Base-by-base conservation (phyloP, 1,140 invertebrate genomes). In the Trachymyrmex cornetzi region DNA sequence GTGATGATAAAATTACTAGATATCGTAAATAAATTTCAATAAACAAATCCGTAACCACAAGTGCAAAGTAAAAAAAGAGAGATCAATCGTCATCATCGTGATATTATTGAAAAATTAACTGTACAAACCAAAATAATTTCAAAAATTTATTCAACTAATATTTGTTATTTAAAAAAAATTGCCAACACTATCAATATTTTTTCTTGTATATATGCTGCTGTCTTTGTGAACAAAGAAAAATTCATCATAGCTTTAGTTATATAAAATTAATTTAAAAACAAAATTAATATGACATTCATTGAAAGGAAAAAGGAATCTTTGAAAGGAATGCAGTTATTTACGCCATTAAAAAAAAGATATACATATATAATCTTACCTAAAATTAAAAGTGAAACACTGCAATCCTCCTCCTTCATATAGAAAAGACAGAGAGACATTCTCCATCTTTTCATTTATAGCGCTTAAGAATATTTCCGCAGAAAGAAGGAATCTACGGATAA, bases 281-380 rank as follows among this genome's bases (percentile, higher is more conserved):
- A 27, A 3, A 24, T 11, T 12, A n/a, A 27, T 16, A 19, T 34
- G 11, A 16, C 6, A 22, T 22, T 63, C 5, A n/a, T 27, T 27
- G 34, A 38, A 38, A 38, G 7, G 34, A 38, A 38, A 38, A 38
- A 38, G 6, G 34, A 38, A 38, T 38, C 7, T 6, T 38, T 19
- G 0, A 79, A 66, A 64, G 1, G 4, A 44, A 44, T 14, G 12
- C 2, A 34, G 4, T 19, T 9, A 34, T 34, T 77, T 77, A 48
- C 3, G 0, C 19, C 1, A 61, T 44, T 38, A 11, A 74, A 22
- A 48, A 64, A 27, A 63, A 61, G 12, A 44, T 14, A 63, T 6
- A 66, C 12, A 16, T 30, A 50, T 53, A 74, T 74, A 24, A 77
- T 77, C 9, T 77, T 19, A 59, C 3, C 34, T 38, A 77, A 77